Evolutionary conservation across 2,113 vertebrate genomes (phyloP), one percentile per base, ranked within the genome.

Genomic region (Aleadryas rufinucha): DNA sequence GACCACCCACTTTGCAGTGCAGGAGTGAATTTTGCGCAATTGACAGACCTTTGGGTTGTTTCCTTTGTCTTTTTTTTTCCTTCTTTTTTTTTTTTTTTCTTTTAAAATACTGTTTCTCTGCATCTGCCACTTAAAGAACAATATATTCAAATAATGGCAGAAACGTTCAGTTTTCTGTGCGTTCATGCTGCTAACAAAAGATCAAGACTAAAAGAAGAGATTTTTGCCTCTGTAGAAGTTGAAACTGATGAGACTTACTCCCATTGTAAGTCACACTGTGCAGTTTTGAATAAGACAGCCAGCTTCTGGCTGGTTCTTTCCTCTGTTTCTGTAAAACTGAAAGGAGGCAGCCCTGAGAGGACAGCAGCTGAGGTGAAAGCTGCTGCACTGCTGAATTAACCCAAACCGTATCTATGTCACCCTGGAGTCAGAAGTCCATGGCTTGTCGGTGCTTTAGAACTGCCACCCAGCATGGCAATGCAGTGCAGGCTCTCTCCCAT

Each of bases 1-100:
- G 98, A 98, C 98, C 98, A 98, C 98, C 98, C 98, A 98, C 95
- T 82, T 93, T 77, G 97, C 87, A 44, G 94, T 30, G 61, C 95
- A 94, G 94, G 97, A 98, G 97, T 95, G 96, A 95, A 81, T 90
- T 97, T 96, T 96, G 93, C 93, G 93, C 96, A 81, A 85, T 72
- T 96, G 96, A 90, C 95, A 97, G 95, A 95, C 81, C 65, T 96
- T 96, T 89, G 74, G 59, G 89, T 96, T 94, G 61, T 96, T 92
- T 80, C 35, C 39, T 33, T 42, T 41, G 8, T 59, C 1, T 10
- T 5, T 26, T 4, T n/a, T 18, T 28, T 13, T 7, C 10, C 5
- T 18, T n/a, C 4, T 5, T 17, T 14, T 27, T 65, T 41, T 93
- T 35, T 15, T 19, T 10, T 13, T 44, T 24, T 26, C 75, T 84